Evolutionary conservation across 2,888 invertebrate genomes (phyloP).

Genomic region (Orchestes rusci): DNA sequence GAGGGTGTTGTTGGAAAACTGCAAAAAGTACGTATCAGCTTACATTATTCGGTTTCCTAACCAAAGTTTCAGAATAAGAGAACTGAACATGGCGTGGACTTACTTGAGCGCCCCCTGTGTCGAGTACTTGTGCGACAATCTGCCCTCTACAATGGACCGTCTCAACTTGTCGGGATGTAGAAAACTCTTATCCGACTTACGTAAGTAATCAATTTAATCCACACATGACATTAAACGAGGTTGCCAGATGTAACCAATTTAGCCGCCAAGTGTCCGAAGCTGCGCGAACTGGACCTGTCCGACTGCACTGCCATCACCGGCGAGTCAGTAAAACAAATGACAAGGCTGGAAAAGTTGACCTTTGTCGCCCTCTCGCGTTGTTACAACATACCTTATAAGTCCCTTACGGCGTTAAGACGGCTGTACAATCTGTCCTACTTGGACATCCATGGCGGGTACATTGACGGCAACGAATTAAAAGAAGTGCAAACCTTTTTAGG

Average conservation of each 20-base stretch:
- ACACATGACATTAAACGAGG: too few species aligned
- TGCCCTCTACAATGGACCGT: constrained; percentile 60
- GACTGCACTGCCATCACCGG: constrained; percentile 72
- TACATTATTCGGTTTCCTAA: constrained; percentile 18
- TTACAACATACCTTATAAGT: constrained; percentile 63
- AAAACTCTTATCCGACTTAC: constrained; percentile 63
- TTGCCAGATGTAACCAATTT: too few species aligned
- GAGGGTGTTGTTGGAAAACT: constrained; percentile 53
- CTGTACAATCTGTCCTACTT: constrained; percentile 62
- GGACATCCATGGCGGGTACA: constrained; percentile 78
- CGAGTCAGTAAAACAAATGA: constrained; percentile 51
- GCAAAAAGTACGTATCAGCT: constrained; percentile 53
- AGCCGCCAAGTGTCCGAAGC: constrained; percentile 57
- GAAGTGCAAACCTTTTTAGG: constrained; percentile 50
- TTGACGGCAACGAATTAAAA: constrained; percentile 51
- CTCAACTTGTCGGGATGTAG: constrained; percentile 81
- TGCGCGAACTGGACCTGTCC: constrained; percentile 81
- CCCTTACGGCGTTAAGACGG: constrained; percentile 57
- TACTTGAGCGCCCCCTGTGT: constrained; percentile 55
- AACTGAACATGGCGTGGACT: constrained; percentile 82
- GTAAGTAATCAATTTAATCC: too few species aligned
- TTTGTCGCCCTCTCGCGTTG: constrained; percentile 77
- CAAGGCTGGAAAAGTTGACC: constrained; percentile 56
- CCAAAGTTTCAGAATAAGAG: constrained; percentile 55
- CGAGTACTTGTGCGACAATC: constrained; percentile 50